Conservation (phyloP, 2,113 vertebrate genomes). For the Forbesichthys papilliferus region DNA sequence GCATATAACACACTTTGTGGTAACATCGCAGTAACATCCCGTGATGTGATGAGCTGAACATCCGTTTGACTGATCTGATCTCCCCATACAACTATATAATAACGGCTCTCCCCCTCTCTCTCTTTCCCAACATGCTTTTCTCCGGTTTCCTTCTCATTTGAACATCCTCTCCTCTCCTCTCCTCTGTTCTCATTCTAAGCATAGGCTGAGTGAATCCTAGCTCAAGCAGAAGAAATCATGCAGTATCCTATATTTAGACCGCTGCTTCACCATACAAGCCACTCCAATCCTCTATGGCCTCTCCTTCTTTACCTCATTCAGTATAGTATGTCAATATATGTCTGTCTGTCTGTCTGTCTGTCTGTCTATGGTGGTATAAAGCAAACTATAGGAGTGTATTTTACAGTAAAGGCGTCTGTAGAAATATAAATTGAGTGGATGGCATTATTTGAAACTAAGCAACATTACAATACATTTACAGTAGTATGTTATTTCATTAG, state of each 20-base stretch:
- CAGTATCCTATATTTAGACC: conserved; percentile 68
- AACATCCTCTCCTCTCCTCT: background rate
- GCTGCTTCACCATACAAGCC: conserved; percentile 56
- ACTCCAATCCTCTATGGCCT: conserved; percentile 33
- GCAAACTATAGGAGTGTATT: no score
- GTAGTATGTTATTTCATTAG: no score
- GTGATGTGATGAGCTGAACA: conserved; percentile 31
- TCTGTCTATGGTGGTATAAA: background rate
- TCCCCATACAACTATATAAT: background rate
- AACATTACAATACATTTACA: no score
- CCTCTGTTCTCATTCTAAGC: conserved; percentile 22
- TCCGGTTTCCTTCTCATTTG: background rate
- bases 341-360: conserved; percentile 1
- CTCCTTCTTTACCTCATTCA: conserved; percentile 1
- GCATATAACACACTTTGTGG: background rate
- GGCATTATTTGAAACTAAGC: no score
- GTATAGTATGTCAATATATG: background rate
- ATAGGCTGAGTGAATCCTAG: conserved; percentile 64
- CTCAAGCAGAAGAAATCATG: conserved; percentile 65
- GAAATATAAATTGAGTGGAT: no score
- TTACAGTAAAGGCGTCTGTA: no score
- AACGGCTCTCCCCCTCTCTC: background rate
- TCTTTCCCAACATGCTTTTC: background rate
- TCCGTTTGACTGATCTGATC: conserved; percentile 42
- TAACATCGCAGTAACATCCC: conserved; percentile 23